Conservation (phyloP, 2,797 vertebrate species). For the Argyrosomus regius region DNA sequence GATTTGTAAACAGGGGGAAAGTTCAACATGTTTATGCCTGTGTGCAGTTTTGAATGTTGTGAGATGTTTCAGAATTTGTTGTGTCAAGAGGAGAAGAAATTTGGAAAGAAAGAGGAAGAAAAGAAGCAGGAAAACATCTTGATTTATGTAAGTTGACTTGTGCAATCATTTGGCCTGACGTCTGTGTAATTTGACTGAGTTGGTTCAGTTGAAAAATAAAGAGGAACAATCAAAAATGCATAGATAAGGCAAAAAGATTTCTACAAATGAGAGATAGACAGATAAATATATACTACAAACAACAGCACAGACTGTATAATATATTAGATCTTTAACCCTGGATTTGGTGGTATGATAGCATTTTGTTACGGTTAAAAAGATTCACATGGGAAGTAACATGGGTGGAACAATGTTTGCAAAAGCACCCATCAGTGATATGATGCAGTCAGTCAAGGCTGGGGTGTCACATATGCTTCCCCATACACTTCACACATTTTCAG, state of each 20-base stretch:
- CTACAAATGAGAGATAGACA: not conserved
- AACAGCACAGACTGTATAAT: no score
- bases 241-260: not conserved
- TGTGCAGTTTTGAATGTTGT: constrained; percentile 48
- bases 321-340: not conserved
- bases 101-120: constrained; percentile 50
- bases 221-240: constrained; percentile 31
- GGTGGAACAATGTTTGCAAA: not conserved
- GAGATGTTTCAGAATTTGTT: constrained; percentile 58
- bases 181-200: constrained; percentile 29
- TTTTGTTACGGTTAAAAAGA: not conserved
- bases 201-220: constrained; percentile 31
- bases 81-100: constrained; percentile 30
- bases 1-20: constrained; percentile 59
- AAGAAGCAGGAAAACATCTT: constrained; percentile 14
- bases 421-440: constrained; percentile 16
- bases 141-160: constrained; percentile 56
- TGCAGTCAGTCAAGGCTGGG: constrained; percentile 14
- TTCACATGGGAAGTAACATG: not conserved
- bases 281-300: not conserved
- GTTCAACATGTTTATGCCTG: constrained; percentile 56
- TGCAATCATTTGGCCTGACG: constrained; percentile 40
- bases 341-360: not conserved
- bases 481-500: constrained; percentile 22
- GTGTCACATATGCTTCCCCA: constrained; percentile 12